phyloP scores from a whole-genome alignment of 2,888 invertebrate species.

The Phragmatobia fuliginosa region DNA sequence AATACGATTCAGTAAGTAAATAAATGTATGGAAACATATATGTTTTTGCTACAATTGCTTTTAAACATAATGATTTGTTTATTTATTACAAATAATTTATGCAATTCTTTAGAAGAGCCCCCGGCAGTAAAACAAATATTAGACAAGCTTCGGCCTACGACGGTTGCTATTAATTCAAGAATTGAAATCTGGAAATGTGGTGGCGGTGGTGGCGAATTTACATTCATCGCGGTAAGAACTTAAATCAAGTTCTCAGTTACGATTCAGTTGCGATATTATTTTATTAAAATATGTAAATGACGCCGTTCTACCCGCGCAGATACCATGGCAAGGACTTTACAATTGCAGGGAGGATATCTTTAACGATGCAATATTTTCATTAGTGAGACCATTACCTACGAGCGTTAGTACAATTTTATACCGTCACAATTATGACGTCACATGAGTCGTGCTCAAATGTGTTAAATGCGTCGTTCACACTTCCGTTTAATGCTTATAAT shows the following conservation, averaged over 20 bases:
- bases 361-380: constrained; percentile 84
- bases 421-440: constrained; percentile 58
- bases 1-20: neutral
- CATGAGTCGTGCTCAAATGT: constrained; percentile 42
- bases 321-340: constrained; percentile 80
- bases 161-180: constrained; percentile 85
- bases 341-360: constrained; percentile 79
- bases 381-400: constrained; percentile 74
- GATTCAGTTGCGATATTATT: constrained; percentile 87
- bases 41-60: neutral
- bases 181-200: constrained; percentile 86
- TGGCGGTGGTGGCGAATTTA: constrained; percentile 81
- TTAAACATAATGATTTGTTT: neutral
- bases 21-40: neutral
- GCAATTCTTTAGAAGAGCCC: constrained; percentile 81
- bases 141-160: constrained; percentile 82
- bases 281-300: constrained; percentile 87
- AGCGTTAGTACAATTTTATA: constrained; percentile 69
- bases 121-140: constrained; percentile 86
- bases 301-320: constrained; percentile 76
- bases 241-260: constrained; percentile 87
- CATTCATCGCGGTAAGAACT: constrained; percentile 87
- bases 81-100: constrained; percentile 80
- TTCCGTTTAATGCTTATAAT: constrained; percentile 7
- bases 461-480: constrained; percentile 30